Percentiles rank a stretch among this genome's conserved stretches.
Conservation (phyloP, 30 jellyfish, hydroid and myxozoan genomes). For the Aurelia aurita region DNA sequence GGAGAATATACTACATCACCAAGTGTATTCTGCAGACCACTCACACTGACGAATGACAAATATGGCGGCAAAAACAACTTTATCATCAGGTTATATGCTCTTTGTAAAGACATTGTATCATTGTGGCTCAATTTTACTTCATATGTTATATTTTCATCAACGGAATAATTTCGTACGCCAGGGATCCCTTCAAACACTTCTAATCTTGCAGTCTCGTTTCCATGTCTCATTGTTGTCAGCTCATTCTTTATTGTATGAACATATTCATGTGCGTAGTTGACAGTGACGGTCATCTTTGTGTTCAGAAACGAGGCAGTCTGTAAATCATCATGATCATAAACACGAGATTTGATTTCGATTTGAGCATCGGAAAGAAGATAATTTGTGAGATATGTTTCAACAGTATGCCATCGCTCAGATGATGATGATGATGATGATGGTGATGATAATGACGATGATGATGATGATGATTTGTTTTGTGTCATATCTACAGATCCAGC, state of each 20-base stretch:
- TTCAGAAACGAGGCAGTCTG: neutral
- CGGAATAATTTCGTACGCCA: neutral
- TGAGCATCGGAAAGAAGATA: constrained; percentile 38
- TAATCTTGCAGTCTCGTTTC: constrained; percentile 30
- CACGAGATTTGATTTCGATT: constrained; percentile 6
- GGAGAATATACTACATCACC: constrained; percentile 22
- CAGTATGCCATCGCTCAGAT: neutral
- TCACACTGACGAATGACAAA: constrained; percentile 6
- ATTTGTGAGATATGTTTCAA: neutral
- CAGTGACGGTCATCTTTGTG: constrained; percentile 1
- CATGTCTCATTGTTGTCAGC: neutral
- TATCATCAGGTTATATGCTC: constrained; percentile 36
- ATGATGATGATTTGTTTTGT: neutral
- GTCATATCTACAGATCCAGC: neutral
- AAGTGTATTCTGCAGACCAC: constrained; percentile 17
- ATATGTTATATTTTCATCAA: constrained; percentile 43
- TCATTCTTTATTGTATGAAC: neutral
- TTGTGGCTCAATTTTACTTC: neutral
- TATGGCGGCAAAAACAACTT: constrained; percentile 42
- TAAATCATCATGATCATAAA: constrained; percentile 28
- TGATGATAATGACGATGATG: no score
- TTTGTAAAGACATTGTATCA: neutral
- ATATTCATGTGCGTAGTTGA: constrained; percentile 34
- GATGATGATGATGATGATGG: no score
- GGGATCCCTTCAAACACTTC: neutral